Evolutionary conservation across 2,888 invertebrate species (phyloP).

Genomic region (Brachyopa scutellaris): DNA sequence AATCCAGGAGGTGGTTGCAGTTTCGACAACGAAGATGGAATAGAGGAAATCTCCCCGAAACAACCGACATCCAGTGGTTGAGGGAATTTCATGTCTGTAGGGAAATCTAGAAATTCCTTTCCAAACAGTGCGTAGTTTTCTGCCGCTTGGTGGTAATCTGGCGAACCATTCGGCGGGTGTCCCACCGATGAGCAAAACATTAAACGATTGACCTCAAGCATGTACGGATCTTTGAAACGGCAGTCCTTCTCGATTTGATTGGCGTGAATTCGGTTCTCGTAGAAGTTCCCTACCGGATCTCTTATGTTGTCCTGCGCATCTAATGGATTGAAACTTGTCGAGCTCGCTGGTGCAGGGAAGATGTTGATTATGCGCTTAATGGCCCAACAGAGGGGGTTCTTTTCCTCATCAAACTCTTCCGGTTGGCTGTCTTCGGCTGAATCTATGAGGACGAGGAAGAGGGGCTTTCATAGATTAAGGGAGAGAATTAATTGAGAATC

Average conservation of each 20-base stretch:
- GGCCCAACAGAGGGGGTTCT: slow-evolving; percentile 34
- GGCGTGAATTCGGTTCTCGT: slow-evolving; percentile 6
- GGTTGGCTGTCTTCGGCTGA: neutral
- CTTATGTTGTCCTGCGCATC: slow-evolving; percentile 32
- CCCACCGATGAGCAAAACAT: slow-evolving; percentile 76
- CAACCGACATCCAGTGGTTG: slow-evolving; percentile 24
- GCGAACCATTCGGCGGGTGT: slow-evolving; percentile 75
- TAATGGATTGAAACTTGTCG: neutral
- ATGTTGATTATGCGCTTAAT: slow-evolving; percentile 46
- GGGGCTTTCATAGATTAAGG: neutral
- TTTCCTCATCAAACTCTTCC: slow-evolving; percentile 20
- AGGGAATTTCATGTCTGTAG: slow-evolving; percentile 50
- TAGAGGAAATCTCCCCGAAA: slow-evolving; percentile 8
- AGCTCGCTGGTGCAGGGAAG: neutral
- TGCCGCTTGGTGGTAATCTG: slow-evolving; percentile 77
- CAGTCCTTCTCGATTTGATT: slow-evolving; percentile 41
- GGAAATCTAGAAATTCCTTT: slow-evolving; percentile 76
- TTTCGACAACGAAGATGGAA: neutral
- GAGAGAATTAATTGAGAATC: neutral
- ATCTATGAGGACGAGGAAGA: slow-evolving; percentile 8
- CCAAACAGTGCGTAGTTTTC: slow-evolving; percentile 78
- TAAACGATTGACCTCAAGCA: slow-evolving; percentile 77
- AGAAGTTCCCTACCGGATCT: slow-evolving; percentile 24
- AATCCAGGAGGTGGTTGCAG: neutral
- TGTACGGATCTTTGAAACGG: slow-evolving; percentile 69